phyloP scores from a whole-genome alignment of 2,888 invertebrate species.

The Embidobia sp. region DNA sequence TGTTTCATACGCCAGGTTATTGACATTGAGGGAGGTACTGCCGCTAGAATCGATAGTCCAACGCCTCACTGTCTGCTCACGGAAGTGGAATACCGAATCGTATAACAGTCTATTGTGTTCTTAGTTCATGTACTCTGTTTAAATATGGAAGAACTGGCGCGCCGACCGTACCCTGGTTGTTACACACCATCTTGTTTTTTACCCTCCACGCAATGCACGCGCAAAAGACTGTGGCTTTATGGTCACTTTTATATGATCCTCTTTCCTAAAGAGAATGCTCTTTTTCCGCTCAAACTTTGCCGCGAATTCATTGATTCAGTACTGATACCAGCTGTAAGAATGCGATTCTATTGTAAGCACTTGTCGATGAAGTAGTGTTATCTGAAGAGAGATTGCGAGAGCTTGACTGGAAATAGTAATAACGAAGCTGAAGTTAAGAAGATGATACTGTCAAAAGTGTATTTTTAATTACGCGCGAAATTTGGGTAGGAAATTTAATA shows the following conservation, averaged over 20 bases:
- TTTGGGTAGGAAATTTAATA: too few relatives aligned
- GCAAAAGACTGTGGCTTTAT: constrained; percentile 34
- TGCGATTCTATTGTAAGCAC: not conserved
- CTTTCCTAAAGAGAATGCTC: constrained; percentile 2
- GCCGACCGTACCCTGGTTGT: constrained; percentile 1
- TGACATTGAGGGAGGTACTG: constrained; percentile 67
- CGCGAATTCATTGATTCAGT: constrained; percentile 11
- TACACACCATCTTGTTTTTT: constrained; percentile 16
- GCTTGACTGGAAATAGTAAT: too few relatives aligned
- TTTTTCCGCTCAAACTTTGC: not conserved
- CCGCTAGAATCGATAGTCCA: constrained; percentile 68
- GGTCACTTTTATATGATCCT: constrained; percentile 32
- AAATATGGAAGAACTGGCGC: constrained; percentile 68
- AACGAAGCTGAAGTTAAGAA: too few relatives aligned
- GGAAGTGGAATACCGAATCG: constrained; percentile 72
- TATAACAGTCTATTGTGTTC: constrained; percentile 71
- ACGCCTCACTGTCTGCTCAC: constrained; percentile 69
- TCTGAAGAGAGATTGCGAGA: too few relatives aligned
- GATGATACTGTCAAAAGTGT: too few relatives aligned
- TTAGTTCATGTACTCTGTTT: constrained; percentile 65
- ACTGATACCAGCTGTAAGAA: not conserved
- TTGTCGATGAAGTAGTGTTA: not conserved
- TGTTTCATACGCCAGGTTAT: constrained; percentile 57
- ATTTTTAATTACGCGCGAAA: too few relatives aligned
- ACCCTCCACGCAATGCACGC: constrained; percentile 14